Evolutionary conservation across 2,888 invertebrate genomes (phyloP).

Genomic region (Holacanthella duospinosa): DNA sequence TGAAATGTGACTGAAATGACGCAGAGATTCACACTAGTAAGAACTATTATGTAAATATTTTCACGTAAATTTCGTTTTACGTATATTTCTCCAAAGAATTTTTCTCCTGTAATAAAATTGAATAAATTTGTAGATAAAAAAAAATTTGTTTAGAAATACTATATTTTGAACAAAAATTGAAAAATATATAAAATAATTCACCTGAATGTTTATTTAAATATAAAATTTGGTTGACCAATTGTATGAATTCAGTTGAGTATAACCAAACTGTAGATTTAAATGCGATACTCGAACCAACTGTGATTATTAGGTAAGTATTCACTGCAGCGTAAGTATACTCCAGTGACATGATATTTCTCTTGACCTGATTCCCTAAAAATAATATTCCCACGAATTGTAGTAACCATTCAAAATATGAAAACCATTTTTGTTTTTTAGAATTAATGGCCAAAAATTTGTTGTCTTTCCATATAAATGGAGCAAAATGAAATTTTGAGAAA

Average conservation of each 20-base stretch:
- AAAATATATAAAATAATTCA: too few relatives aligned
- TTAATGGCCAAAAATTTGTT: background rate
- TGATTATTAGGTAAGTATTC: background rate
- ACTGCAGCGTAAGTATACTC: background rate
- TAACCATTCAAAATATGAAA: background rate
- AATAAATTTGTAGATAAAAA: too few relatives aligned
- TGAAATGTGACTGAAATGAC: background rate
- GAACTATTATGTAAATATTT: background rate
- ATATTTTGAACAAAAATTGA: background rate
- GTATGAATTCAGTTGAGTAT: background rate
- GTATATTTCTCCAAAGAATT: too few relatives aligned
- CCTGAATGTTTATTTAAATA: background rate
- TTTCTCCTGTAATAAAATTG: too few relatives aligned
- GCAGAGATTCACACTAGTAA: background rate
- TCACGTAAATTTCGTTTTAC: too few relatives aligned
- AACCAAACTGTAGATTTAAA: background rate
- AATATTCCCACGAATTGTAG: background rate
- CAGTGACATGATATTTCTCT: background rate
- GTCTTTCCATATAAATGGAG: background rate
- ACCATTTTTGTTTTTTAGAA: background rate
- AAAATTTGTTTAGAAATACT: too few relatives aligned
- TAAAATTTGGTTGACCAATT: background rate
- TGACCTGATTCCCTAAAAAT: background rate
- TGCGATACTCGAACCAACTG: background rate
- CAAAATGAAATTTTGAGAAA: background rate